Percentiles rank a stretch among this genome's conserved stretches.
phyloP scores from a whole-genome alignment of 2,113 vertebrate genomes.

The Triplophysa dalaica region DNA sequence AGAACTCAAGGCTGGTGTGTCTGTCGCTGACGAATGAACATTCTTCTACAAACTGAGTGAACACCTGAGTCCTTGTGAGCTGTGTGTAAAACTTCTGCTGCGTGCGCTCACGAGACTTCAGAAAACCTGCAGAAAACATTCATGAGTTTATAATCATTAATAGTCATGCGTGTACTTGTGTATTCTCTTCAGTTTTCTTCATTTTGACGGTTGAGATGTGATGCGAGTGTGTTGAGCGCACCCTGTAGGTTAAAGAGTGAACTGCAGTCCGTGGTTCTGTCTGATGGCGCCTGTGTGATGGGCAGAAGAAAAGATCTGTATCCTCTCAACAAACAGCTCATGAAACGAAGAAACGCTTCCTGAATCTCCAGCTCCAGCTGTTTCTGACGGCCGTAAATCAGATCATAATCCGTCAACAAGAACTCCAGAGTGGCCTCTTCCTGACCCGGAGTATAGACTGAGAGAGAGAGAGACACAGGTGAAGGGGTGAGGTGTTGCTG shows the following conservation, averaged over 20 bases:
- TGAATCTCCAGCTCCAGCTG: slow-evolving; percentile 91
- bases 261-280: slow-evolving; percentile 81
- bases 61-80: slow-evolving; percentile 90
- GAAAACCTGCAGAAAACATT: slow-evolving; percentile 75
- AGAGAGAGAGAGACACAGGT: background rate
- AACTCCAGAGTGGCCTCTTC: slow-evolving; percentile 91
- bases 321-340: slow-evolving; percentile 84
- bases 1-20: slow-evolving; percentile 88
- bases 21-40: slow-evolving; percentile 92
- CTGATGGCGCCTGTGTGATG: slow-evolving; percentile 82
- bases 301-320: slow-evolving; percentile 87
- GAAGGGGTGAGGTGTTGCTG: background rate
- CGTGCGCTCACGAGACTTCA: slow-evolving; percentile 86
- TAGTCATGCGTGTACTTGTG: too few species aligned
- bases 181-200: too few species aligned
- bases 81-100: slow-evolving; percentile 87
- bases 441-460: slow-evolving; percentile 85
- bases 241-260: slow-evolving; percentile 90
- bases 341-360: slow-evolving; percentile 89
- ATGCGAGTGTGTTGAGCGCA: slow-evolving; percentile 41
- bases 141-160: too few species aligned
- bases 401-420: slow-evolving; percentile 86
- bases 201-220: too few species aligned
- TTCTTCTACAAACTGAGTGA: slow-evolving; percentile 93
- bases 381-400: slow-evolving; percentile 84